A percentile compares a stretch with the other conserved stretches of the same genome.
Conservation (phyloP, 37 sponge, comb jelly and placozoan genomes). For the Cladorhizidae sp. region DNA sequence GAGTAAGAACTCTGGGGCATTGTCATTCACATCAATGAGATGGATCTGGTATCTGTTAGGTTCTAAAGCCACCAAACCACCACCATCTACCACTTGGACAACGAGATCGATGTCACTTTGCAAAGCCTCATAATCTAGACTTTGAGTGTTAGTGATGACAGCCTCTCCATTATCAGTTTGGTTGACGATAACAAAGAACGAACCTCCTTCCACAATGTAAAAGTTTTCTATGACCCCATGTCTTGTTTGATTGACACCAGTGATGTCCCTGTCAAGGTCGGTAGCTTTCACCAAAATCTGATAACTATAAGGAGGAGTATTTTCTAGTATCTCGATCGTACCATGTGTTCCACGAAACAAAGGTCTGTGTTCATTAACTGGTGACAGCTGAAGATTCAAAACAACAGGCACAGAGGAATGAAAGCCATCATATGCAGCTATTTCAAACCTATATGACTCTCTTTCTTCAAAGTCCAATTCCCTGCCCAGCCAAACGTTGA, state of each 20-base stretch:
- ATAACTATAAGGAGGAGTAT: slow-evolving; percentile 11
- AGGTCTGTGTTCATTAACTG: slow-evolving; percentile 50
- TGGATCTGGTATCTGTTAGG: slow-evolving; percentile 17
- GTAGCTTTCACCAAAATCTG: slow-evolving; percentile 16
- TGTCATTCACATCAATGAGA: slow-evolving; percentile 50
- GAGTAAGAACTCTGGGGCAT: slow-evolving; percentile 30
- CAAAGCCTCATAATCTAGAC: slow-evolving; percentile 55
- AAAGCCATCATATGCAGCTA: slow-evolving; percentile 46
- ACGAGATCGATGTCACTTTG: slow-evolving; percentile 1
- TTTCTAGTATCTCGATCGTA: slow-evolving; percentile 25
- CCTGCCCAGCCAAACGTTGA: slow-evolving; percentile 17
- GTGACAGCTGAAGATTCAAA: slow-evolving; percentile 14
- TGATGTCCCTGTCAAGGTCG: slow-evolving; percentile 35
- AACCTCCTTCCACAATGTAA: background rate
- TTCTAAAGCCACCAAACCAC: slow-evolving; percentile 25
- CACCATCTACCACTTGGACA: slow-evolving; percentile 53
- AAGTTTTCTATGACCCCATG: slow-evolving; percentile 24
- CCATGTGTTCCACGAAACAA: slow-evolving; percentile 2
- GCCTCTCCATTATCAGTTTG: slow-evolving; percentile 5
- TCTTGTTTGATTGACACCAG: slow-evolving; percentile 4
- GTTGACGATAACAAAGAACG: slow-evolving; percentile 33
- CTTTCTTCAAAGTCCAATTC: slow-evolving; percentile 41
- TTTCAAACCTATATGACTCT: slow-evolving; percentile 9
- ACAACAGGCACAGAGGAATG: slow-evolving; percentile 19
- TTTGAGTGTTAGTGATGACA: slow-evolving; percentile 33